A percentile compares a stretch with the other conserved stretches of the same genome.
These are phyloP conservation scores for Cetoscarus ocellatus DNA, from an alignment of 2,797 vertebrate genomes.

Conservation along the genomic window DNA sequence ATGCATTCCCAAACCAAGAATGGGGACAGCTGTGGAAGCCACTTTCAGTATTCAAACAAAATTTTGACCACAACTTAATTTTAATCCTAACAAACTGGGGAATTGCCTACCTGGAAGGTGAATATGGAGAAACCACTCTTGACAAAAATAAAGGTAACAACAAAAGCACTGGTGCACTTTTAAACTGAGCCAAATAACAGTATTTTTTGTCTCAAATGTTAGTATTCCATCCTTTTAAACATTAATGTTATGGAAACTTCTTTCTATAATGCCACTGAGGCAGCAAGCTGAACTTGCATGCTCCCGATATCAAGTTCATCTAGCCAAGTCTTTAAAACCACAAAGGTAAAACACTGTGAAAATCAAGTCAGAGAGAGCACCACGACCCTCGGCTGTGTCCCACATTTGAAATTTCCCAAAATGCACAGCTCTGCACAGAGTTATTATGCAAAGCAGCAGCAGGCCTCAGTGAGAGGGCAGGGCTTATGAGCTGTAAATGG, in stretches of 20 bases:
- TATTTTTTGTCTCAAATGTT: background rate
- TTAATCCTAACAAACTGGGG: too few species aligned
- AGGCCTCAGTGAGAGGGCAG: slow-evolving; percentile 18
- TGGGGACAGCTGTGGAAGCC: too few species aligned
- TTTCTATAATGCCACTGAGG: slow-evolving; percentile 37
- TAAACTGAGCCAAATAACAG: slow-evolving; percentile 3
- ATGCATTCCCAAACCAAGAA: too few species aligned
- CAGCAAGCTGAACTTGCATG: slow-evolving; percentile 13
- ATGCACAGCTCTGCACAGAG: slow-evolving; percentile 52
- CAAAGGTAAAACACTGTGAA: slow-evolving; percentile 18
- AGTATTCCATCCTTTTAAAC: slow-evolving; percentile 33
- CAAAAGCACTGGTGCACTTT: background rate
- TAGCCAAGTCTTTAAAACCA: slow-evolving; percentile 38
- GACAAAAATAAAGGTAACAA: background rate
- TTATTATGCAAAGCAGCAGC: slow-evolving; percentile 64
- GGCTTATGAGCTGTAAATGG: background rate
- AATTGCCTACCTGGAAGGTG: background rate
- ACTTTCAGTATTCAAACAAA: too few species aligned
- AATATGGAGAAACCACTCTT: background rate
- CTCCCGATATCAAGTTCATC: slow-evolving; percentile 38
- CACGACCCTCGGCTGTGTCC: slow-evolving; percentile 67
- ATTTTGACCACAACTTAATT: too few species aligned
- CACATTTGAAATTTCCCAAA: slow-evolving; percentile 74
- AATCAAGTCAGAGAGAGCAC: slow-evolving; percentile 29
- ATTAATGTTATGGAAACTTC: slow-evolving; percentile 10